These are phyloP conservation scores for Ibycter americanus DNA, from an alignment of 2,797 vertebrate genomes.

Conservation along the genomic window DNA sequence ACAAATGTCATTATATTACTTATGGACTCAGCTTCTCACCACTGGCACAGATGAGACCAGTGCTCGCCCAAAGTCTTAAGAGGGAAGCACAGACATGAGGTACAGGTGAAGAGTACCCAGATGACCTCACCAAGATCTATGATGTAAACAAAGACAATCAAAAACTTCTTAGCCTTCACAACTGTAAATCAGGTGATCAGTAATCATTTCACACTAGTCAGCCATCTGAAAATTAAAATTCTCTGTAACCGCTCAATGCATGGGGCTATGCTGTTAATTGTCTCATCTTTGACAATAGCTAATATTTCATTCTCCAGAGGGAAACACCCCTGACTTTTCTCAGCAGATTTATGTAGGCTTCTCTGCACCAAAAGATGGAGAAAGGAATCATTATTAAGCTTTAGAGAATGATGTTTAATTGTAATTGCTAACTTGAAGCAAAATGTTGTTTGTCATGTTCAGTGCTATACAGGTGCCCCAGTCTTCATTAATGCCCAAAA, in stretches of 20 bases:
- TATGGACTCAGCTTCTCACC: not conserved
- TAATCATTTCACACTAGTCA: not conserved
- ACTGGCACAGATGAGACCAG: not conserved
- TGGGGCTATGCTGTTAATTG: not conserved
- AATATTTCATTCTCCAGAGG: not conserved
- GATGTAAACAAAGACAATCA: not conserved
- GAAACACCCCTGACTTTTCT: fast-evolving
- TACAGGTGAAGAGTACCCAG: not conserved
- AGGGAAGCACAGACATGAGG: not conserved
- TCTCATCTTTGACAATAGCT: not conserved
- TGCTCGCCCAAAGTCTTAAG: not conserved
- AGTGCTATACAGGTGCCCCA: not conserved
- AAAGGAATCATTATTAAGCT: not conserved
- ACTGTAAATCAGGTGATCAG: not conserved
- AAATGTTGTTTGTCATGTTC: not conserved
- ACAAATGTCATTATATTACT: not conserved
- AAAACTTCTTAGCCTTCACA: not conserved
- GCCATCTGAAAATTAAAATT: not conserved
- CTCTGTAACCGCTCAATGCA: fast-evolving
- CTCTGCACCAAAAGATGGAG: not conserved
- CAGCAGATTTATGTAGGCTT: not conserved
- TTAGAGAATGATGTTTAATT: not conserved
- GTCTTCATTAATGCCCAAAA: not conserved
- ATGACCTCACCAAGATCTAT: not conserved
- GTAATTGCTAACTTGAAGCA: not conserved